phyloP scores from a whole-genome alignment of 1,140 invertebrate species.

The Kradibia gibbosae region DNA sequence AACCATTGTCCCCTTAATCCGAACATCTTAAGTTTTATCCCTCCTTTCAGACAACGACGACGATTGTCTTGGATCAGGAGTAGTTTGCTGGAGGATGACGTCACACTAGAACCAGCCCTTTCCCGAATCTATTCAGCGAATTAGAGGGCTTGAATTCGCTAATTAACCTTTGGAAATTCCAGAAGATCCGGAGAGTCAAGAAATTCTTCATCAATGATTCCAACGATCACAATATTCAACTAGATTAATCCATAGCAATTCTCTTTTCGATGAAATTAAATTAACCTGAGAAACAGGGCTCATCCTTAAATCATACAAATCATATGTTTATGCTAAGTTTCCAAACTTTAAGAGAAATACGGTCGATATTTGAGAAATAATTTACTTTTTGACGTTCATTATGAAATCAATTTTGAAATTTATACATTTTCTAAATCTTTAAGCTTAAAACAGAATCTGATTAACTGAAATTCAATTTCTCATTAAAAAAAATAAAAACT shows the following conservation, averaged over 20 bases:
- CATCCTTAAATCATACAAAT: neutral
- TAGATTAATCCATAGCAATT: neutral
- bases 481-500: no score
- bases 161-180: conserved; percentile 47
- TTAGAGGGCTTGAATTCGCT: conserved; percentile 47
- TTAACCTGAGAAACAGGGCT: neutral
- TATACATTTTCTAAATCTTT: no score
- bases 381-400: neutral
- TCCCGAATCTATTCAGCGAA: conserved; percentile 31
- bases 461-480: no score
- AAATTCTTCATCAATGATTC: neutral
- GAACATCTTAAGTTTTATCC: conserved; percentile 20
- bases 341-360: neutral
- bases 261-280: conserved; percentile 13
- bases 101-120: neutral
- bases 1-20: conserved; percentile 46
- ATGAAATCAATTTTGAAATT: no score
- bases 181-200: neutral
- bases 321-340: neutral
- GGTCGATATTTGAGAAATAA: neutral
- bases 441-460: no score
- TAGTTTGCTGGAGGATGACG: conserved; percentile 34
- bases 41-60: conserved; percentile 29
- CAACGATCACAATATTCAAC: conserved; percentile 8
- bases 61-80: conserved; percentile 30